Conservation (phyloP, 2,888 invertebrate species). For the Sarcophaga caerulescens region DNA sequence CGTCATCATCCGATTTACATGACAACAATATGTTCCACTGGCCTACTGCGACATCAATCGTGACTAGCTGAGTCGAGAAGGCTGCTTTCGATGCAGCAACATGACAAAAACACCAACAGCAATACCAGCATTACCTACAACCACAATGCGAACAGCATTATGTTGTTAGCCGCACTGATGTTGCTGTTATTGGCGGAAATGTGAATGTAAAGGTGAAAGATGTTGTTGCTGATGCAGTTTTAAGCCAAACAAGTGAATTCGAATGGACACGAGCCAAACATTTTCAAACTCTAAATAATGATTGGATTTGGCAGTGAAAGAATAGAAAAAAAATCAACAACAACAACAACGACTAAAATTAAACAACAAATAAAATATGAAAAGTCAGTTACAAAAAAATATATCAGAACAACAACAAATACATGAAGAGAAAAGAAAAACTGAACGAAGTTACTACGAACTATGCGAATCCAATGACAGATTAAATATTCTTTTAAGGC, state of each 20-base stretch:
- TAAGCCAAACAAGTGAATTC: constrained; percentile 69
- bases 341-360: constrained; percentile 15
- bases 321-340: not conserved
- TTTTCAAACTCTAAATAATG: constrained; percentile 73
- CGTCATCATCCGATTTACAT: constrained; percentile 61
- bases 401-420: constrained; percentile 15
- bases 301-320: constrained; percentile 78
- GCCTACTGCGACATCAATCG: constrained; percentile 78
- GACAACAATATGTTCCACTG: constrained; percentile 75
- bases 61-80: constrained; percentile 78
- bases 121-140: constrained; percentile 41
- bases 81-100: constrained; percentile 63
- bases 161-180: constrained; percentile 40
- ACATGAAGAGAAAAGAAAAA: constrained; percentile 6
- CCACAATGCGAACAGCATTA: constrained; percentile 51
- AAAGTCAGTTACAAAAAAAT: constrained; percentile 42
- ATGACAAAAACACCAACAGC: constrained; percentile 61
- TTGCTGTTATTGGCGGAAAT: constrained; percentile 20
- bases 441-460: not conserved
- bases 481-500: too few species aligned
- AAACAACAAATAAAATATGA: not conserved
- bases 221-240: constrained; percentile 44
- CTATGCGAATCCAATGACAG: too few species aligned
- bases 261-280: constrained; percentile 74
- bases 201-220: constrained; percentile 6